These are phyloP conservation scores for Clistopyga incitator DNA, from an alignment of 2,888 invertebrate genomes.

Conservation along the genomic window DNA sequence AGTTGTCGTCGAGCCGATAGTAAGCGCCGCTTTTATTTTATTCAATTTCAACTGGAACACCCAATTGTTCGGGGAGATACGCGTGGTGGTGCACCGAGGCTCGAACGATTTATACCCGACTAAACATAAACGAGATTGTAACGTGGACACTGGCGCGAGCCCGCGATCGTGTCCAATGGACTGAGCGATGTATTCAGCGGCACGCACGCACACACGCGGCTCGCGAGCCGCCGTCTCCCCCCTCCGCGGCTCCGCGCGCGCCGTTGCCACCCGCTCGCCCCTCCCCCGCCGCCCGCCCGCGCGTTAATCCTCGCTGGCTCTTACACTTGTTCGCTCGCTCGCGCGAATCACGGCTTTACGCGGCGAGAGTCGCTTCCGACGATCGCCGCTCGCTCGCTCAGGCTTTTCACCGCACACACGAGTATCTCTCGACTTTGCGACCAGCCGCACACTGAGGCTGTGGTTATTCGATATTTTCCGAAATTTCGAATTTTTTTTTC, in stretches of 20 bases:
- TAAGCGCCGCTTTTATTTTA: too few relatives aligned
- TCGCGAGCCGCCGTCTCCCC: slow-evolving; percentile 18
- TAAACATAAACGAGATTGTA: slow-evolving; percentile 69
- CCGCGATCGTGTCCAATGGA: slow-evolving; percentile 71
- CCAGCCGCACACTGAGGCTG: too few relatives aligned
- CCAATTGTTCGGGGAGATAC: background rate
- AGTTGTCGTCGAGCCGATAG: slow-evolving; percentile 30
- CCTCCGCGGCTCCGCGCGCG: background rate
- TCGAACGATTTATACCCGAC: slow-evolving; percentile 34
- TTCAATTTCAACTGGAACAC: too few relatives aligned
- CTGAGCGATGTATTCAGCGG: slow-evolving; percentile 67
- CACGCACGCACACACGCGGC: slow-evolving; percentile 65
- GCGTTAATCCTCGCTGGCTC: too few relatives aligned
- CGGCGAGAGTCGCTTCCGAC: background rate
- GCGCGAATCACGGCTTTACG: too few relatives aligned
- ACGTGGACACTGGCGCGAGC: slow-evolving; percentile 72
- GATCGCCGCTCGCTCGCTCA: background rate
- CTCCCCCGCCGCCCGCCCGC: background rate
- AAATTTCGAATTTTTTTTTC: too few relatives aligned
- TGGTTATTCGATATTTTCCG: too few relatives aligned
- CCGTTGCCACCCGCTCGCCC: background rate
- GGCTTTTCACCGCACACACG: too few relatives aligned
- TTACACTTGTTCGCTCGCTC: too few relatives aligned
- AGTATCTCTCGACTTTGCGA: too few relatives aligned
- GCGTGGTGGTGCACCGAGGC: background rate